phyloP scores from a whole-genome alignment of 2,888 invertebrate genomes.

The Phalera bucephala region DNA sequence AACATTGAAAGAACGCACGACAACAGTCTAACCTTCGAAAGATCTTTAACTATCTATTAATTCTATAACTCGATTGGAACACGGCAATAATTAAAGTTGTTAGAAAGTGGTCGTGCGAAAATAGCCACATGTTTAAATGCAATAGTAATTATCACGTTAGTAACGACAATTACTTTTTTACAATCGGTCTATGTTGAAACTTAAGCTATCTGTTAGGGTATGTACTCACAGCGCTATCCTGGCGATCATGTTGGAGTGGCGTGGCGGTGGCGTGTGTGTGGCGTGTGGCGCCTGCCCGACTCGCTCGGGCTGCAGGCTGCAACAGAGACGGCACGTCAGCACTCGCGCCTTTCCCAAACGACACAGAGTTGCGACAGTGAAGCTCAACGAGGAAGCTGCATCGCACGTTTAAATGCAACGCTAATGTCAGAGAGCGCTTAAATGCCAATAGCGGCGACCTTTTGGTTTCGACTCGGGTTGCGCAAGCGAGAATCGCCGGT shows the following conservation, averaged over 20 bases:
- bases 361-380: slow-evolving; percentile 77
- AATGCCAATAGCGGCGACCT: slow-evolving; percentile 82
- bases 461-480: slow-evolving; percentile 73
- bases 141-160: slow-evolving; percentile 26
- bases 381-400: slow-evolving; percentile 80
- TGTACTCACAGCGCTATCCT: slow-evolving; percentile 73
- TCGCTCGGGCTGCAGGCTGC: slow-evolving; percentile 67
- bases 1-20: background rate
- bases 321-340: slow-evolving; percentile 77
- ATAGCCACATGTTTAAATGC: slow-evolving; percentile 26
- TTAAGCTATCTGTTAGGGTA: slow-evolving; percentile 1
- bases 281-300: slow-evolving; percentile 52
- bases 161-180: slow-evolving; percentile 12
- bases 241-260: slow-evolving; percentile 58
- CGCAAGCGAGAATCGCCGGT: slow-evolving; percentile 77
- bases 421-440: slow-evolving; percentile 81
- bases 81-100: slow-evolving; percentile 25
- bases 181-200: slow-evolving; percentile 8
- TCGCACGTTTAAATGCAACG: slow-evolving; percentile 78
- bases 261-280: slow-evolving; percentile 26
- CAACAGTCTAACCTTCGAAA: slow-evolving; percentile 17
- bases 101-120: slow-evolving; percentile 62
- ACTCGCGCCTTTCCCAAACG: slow-evolving; percentile 78
- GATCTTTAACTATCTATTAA: slow-evolving; percentile 41
- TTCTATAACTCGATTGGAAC: background rate